Evolutionary conservation across 2,113 vertebrate species (phyloP), one percentile per base, ranked within the genome.

Genomic region (Pterocles burchelli): DNA sequence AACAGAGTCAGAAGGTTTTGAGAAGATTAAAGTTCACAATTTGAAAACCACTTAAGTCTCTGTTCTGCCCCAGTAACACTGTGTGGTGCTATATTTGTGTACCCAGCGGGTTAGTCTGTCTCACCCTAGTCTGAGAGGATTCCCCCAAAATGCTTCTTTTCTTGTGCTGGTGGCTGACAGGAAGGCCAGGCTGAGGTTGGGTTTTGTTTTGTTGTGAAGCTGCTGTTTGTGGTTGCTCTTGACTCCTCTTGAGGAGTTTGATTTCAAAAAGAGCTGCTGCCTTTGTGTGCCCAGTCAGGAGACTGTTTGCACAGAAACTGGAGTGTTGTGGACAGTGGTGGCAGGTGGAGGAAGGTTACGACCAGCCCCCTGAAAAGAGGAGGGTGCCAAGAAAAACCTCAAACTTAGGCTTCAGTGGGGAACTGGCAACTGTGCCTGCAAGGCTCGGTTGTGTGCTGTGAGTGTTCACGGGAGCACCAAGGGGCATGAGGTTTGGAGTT

Each of bases 201-300:
- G 3, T 49, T 62, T 54, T 43, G 20, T 80, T 70, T 59, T 55
- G 8, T 43, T 77, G 20, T 38, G 59, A 90, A 83, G 73, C 93
- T 91, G 54, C 43, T 62, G 49, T 96, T 94, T 85, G 93, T 93
- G 89, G 71, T 79, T 76, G 36, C 55, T 88, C 36, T 58, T 1
- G 2, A 20, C n/a, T 89, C n/a, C 13, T 82, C 31, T 92, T 1
- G 1, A 74, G 11, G 36, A 66, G 63, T 13, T 82, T 46, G 49
- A 77, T 94, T 95, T 66, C 16, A 46, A 45, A 76, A 80, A 71
- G 74, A 85, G 51, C 17, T 0, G 0, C 58, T 81, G 63, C 15
- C 66, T 88, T 85, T 66, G n/a, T 28, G 51, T 63, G 55, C 11
- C 22, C 14, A 7, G 14, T 54, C 6, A 2, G n/a, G 41, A 70